phyloP scores from a whole-genome alignment of 2,797 vertebrate genomes.

The Decapterus maruadsi region DNA sequence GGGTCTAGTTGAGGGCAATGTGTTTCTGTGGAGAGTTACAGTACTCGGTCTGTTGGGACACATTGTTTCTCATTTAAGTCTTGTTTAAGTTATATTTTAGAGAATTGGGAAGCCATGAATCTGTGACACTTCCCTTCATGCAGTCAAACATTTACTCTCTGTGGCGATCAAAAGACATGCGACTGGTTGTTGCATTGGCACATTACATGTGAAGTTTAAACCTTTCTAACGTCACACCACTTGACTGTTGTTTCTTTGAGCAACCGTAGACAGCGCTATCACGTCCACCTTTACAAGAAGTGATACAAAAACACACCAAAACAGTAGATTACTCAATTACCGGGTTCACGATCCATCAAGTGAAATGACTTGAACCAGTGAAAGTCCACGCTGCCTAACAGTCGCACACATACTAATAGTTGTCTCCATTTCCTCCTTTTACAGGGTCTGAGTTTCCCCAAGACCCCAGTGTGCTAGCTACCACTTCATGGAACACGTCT shows the following conservation, averaged over 20 bases:
- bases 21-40: background rate
- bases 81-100: background rate
- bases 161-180: background rate
- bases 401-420: constrained; percentile 37
- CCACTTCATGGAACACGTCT: constrained; percentile 92
- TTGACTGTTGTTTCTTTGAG: background rate
- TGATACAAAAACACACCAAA: background rate
- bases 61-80: background rate
- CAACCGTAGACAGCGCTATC: background rate
- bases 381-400: background rate
- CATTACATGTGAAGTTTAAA: background rate
- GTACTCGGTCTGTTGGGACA: background rate
- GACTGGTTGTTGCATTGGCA: background rate
- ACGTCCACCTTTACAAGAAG: too few relatives aligned
- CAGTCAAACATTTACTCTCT: background rate
- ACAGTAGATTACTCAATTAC: background rate
- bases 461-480: constrained; percentile 88
- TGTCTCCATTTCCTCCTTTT: constrained; percentile 58
- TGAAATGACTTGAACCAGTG: constrained; percentile 2
- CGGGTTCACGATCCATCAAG: background rate
- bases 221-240: background rate
- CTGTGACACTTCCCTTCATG: background rate
- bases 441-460: constrained; percentile 89
- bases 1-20: background rate
- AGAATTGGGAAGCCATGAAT: background rate